Base-by-base conservation (phyloP, 2,888 invertebrate genomes). In the Sturmia bella region DNA sequence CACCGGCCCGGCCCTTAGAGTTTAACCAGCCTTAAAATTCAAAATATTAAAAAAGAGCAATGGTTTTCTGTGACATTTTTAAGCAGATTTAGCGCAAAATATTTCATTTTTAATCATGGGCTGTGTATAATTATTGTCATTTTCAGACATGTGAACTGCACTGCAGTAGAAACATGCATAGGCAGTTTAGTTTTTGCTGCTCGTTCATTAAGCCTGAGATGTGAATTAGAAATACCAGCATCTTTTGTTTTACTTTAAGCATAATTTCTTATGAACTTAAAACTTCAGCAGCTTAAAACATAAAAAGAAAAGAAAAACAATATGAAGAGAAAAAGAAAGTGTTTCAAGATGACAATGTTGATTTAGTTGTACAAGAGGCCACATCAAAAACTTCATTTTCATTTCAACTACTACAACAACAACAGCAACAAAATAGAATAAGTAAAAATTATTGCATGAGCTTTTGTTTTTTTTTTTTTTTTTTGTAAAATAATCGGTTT, bases 261-360 rank as follows among this genome's bases (percentile, higher is more conserved):
- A 57, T 48, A 74, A 57, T 74, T 64, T 74, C 24, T 24, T 64
- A 17, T 56, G 24, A 12, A 7, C 9, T n/a, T 63, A 50, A 41
- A 72, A 27, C 52, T 48, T 24, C 39, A 56, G 15, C 32, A 19
- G 21, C 37, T 57, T n/a, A 3, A 19, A 39, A n/a, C n/a, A n/a
- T n/a, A n/a, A n/a, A n/a, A n/a, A n/a, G 32, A 41, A 43, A 61
- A 52, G 45, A 13, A 45, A 69, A 45, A 50, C 9, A 37, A 68
- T n/a, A 32, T 24, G 27, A 64, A 69, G 41, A 68, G 75, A 72
- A 78, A 78, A 78, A 78, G 78, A 78, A 78, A 78, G 78, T 78
- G 66, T 52, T 78, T 72, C 43, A 43, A 45, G 72, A 59, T 61
- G 78, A 73, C 78, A 76, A 76, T 76, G 50, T 76, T 59, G 56